These are phyloP conservation scores for Rhamphomyia laevipes DNA, from an alignment of 2,888 invertebrate species.

Conservation along the genomic window DNA sequence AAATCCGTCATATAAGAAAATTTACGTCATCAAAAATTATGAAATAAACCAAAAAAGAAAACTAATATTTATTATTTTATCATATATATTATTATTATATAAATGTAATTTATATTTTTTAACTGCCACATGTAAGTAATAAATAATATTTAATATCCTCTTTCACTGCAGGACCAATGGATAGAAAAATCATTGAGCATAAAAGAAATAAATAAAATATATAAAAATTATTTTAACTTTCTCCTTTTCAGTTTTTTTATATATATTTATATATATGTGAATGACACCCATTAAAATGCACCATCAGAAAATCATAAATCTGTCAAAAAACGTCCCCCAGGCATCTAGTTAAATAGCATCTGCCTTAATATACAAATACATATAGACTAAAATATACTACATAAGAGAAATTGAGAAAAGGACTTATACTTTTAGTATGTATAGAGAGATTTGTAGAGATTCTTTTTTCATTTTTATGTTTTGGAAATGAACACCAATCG, in stretches of 20 bases:
- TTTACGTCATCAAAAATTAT: too few species aligned
- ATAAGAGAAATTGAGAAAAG: too few species aligned
- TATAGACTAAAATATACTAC: too few species aligned
- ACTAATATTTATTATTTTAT: too few species aligned
- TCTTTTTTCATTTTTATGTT: too few species aligned
- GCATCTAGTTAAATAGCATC: background rate
- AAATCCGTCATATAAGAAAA: too few species aligned
- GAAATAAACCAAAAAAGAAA: too few species aligned
- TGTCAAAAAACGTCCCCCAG: conserved; percentile 2
- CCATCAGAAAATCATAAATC: conserved; percentile 3
- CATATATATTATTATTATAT: background rate
- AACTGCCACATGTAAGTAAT: background rate
- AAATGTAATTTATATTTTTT: background rate
- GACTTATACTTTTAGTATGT: too few species aligned
- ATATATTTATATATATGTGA: background rate
- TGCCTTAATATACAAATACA: too few species aligned
- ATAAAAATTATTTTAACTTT: background rate
- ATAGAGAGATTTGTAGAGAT: too few species aligned
- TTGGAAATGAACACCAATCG: too few species aligned
- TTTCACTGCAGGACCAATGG: background rate
- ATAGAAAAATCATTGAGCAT: background rate
- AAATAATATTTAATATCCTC: background rate
- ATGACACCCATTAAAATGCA: conserved; percentile 3
- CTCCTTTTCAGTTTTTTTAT: background rate
- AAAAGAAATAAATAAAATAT: background rate